These are phyloP conservation scores for Ginglymostoma cirratum DNA, from an alignment of 2,113 vertebrate genomes.

Conservation along the genomic window DNA sequence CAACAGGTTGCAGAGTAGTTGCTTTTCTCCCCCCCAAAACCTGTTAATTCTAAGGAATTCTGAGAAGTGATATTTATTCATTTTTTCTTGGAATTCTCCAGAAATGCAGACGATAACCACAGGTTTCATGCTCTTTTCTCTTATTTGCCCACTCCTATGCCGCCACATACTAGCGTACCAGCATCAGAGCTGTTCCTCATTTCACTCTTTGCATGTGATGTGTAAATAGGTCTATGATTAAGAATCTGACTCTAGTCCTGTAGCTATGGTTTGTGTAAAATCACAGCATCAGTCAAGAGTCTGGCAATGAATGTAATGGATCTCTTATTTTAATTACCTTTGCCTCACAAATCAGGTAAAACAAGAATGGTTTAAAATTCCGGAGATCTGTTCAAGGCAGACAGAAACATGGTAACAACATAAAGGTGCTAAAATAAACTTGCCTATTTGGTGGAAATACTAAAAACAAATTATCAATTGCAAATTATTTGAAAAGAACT, in stretches of 20 bases:
- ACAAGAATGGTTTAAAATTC: background rate
- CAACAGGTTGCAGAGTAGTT: background rate
- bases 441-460: background rate
- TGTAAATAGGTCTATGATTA: too few species aligned
- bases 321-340: background rate
- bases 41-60: background rate
- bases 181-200: background rate
- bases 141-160: background rate
- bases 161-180: background rate
- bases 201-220: background rate
- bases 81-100: background rate
- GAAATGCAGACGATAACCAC: background rate
- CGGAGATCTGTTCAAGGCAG: background rate
- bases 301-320: background rate
- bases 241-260: background rate
- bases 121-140: background rate
- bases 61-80: background rate
- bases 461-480: background rate
- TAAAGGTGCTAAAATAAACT: background rate
- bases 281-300: background rate
- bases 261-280: slow-evolving; percentile 2
- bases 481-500: background rate
- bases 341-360: background rate
- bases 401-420: background rate
- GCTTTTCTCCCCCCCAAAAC: too few species aligned